Evolutionary conservation across 1,140 invertebrate genomes (phyloP).

Genomic region (Bombus waltoni): DNA sequence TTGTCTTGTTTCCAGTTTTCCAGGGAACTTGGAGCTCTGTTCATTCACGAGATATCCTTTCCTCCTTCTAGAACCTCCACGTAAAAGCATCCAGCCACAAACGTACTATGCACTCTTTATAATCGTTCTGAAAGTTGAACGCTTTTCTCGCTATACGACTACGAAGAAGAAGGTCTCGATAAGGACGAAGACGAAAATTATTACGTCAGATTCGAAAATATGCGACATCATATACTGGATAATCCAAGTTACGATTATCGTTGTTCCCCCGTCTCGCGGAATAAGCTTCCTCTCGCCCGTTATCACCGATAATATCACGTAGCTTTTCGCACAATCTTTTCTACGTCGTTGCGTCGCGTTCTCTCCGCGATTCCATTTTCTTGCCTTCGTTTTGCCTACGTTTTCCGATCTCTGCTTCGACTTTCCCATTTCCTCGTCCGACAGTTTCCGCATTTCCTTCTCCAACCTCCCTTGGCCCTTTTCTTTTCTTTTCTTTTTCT

Average conservation of each 20-base stretch:
- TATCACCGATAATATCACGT: conserved; percentile 37
- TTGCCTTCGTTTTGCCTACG: background rate
- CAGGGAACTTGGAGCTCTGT: background rate
- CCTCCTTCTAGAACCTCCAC: too few species aligned
- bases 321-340: conserved; percentile 20
- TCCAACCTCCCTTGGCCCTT: too few species aligned
- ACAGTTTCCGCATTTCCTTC: conserved; percentile 21
- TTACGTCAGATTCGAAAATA: background rate
- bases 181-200: too few species aligned
- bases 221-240: too few species aligned
- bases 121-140: background rate
- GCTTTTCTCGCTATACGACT: background rate
- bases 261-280: background rate
- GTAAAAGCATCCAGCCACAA: background rate
- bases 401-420: background rate
- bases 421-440: conserved; percentile 39
- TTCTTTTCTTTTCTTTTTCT: background rate
- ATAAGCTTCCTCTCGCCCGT: background rate
- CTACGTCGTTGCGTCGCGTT: conserved; percentile 5
- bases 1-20: background rate
- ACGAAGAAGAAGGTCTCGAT: too few species aligned
- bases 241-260: background rate
- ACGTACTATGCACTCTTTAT: too few species aligned
- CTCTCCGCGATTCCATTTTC: conserved; percentile 27
- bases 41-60: background rate